phyloP scores from a whole-genome alignment of 2,797 vertebrate species.

The Kryptopterus vitreolus region DNA sequence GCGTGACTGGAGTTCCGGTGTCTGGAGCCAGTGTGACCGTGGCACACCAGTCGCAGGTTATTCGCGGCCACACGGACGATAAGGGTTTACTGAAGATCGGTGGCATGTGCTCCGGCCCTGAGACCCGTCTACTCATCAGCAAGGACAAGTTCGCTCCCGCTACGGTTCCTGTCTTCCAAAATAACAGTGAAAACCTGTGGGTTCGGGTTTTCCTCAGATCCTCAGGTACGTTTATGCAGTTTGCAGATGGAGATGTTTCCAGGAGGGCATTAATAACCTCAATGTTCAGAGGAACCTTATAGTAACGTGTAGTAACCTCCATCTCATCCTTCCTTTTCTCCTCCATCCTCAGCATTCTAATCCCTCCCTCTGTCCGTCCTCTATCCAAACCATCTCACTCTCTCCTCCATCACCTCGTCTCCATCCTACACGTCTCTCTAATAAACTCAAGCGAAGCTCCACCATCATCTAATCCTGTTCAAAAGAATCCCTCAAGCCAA shows the following conservation, averaged over 20 bases:
- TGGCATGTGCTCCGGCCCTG: conserved; percentile 74
- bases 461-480: no score
- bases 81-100: conserved; percentile 76
- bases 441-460: no score
- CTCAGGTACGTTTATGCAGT: conserved; percentile 72
- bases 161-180: conserved; percentile 65
- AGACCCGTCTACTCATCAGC: conserved; percentile 71
- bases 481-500: no score
- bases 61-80: conserved; percentile 70
- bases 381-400: no score
- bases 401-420: no score
- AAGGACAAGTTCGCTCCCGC: conserved; percentile 76
- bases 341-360: no score
- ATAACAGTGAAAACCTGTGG: conserved; percentile 71
- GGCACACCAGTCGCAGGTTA: conserved; percentile 60
- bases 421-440: no score
- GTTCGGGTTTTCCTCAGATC: conserved; percentile 75
- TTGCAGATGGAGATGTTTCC: not conserved
- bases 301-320: not conserved
- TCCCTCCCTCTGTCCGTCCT: no score
- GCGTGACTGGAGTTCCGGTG: conserved; percentile 70
- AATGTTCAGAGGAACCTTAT: not conserved
- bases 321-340: no score
- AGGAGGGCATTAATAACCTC: not conserved
- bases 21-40: conserved; percentile 74